Percentiles rank a stretch among this genome's conserved stretches.
Evolutionary conservation across 2,797 vertebrate genomes (phyloP).

Genomic region (Malacoraja senta): DNA sequence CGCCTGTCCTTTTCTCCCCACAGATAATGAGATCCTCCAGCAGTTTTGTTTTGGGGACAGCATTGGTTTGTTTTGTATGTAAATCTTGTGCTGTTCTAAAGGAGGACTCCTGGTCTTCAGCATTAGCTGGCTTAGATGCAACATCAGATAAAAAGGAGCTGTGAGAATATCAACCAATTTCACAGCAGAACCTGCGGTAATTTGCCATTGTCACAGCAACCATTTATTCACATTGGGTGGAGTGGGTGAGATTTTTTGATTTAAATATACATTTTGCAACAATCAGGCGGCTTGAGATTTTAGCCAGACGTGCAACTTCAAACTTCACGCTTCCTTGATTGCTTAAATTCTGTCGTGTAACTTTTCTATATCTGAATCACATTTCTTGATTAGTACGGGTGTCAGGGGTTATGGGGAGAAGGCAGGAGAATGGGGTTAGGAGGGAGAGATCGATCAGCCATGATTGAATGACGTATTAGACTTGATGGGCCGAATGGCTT

Average conservation of each 20-base stretch:
- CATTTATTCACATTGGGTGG: slow-evolving; percentile 27
- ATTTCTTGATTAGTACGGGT: neutral
- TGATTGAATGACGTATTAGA: too few relatives aligned
- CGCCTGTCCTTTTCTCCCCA: too few relatives aligned
- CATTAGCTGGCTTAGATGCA: neutral
- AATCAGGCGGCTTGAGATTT: neutral
- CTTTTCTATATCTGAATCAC: neutral
- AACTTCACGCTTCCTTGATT: neutral
- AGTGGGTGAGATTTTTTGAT: slow-evolving; percentile 17
- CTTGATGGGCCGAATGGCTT: too few relatives aligned
- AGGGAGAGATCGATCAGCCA: too few relatives aligned
- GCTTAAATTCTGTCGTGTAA: neutral
- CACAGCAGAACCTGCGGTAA: neutral
- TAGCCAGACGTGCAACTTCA: neutral
- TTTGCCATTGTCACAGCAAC: neutral
- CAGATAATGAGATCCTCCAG: too few relatives aligned
- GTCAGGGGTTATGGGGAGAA: neutral
- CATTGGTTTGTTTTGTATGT: neutral
- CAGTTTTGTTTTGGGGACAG: neutral
- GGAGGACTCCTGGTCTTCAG: neutral
- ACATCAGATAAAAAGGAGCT: slow-evolving; percentile 13
- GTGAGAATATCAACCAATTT: neutral
- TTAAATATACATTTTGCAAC: neutral
- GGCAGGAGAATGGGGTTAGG: too few relatives aligned
- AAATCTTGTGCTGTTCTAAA: neutral